A percentile compares a stretch with the other conserved stretches of the same genome.
Evolutionary conservation across 2,888 invertebrate species (phyloP).

Genomic region (Gnatocerus cornutus): DNA sequence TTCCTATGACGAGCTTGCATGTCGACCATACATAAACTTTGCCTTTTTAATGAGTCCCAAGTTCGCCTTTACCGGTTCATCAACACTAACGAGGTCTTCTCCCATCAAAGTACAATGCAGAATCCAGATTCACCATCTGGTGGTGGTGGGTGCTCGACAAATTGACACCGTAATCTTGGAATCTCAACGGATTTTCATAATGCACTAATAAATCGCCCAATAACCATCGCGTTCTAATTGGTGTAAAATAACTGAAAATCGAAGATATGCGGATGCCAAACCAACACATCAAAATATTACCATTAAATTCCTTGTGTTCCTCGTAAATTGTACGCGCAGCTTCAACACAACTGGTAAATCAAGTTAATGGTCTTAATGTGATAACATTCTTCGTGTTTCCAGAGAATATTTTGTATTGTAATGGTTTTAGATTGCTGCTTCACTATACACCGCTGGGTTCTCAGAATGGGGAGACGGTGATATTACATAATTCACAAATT

Average conservation of each 20-base stretch:
- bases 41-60: conserved; percentile 20
- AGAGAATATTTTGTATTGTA: conserved; percentile 62
- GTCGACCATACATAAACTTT: conserved; percentile 31
- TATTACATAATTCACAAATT: conserved; percentile 27
- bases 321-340: conserved; percentile 58
- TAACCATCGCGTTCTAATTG: background rate
- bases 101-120: conserved; percentile 9
- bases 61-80: conserved; percentile 10
- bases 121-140: conserved; percentile 27
- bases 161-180: conserved; percentile 3
- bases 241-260: conserved; percentile 17
- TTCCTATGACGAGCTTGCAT: conserved; percentile 57
- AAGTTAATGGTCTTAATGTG: conserved; percentile 65
- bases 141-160: background rate
- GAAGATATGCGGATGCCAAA: conserved; percentile 5
- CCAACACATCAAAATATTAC: conserved; percentile 59
- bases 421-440: conserved; percentile 54
- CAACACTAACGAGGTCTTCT: conserved; percentile 22
- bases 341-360: conserved; percentile 62
- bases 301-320: conserved; percentile 63
- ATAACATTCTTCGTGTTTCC: conserved; percentile 62
- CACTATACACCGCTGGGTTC: conserved; percentile 19
- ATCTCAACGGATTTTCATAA: background rate
- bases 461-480: conserved; percentile 6
- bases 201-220: conserved; percentile 1